Evolutionary conservation across 1,140 invertebrate species (phyloP).

Genomic region (Telenomus remus): DNA sequence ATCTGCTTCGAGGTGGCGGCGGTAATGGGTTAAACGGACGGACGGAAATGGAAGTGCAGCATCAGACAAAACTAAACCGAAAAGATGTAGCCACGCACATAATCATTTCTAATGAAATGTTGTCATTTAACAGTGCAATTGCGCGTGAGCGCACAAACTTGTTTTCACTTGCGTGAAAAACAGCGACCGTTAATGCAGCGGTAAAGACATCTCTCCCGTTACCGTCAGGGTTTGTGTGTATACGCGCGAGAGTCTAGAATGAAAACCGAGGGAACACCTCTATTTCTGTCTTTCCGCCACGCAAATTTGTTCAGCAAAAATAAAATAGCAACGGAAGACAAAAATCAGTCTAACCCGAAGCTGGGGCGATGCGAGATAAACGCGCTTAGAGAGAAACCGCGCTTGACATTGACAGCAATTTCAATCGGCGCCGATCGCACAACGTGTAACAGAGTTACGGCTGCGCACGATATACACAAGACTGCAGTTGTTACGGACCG

Average conservation of each 20-base stretch:
- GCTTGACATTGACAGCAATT: slow-evolving; percentile 46
- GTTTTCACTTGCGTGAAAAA: slow-evolving; percentile 76
- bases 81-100: slow-evolving; percentile 47
- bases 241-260: slow-evolving; percentile 43
- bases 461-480: neutral
- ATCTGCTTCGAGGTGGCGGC: too few relatives aligned
- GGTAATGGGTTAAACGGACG: too few relatives aligned
- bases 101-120: slow-evolving; percentile 74
- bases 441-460: neutral
- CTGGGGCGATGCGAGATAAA: too few relatives aligned
- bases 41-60: slow-evolving; percentile 15
- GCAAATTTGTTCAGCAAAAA: slow-evolving; percentile 43
- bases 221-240: slow-evolving; percentile 62
- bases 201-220: slow-evolving; percentile 76
- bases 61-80: slow-evolving; percentile 20
- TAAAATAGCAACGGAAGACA: too few relatives aligned
- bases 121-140: slow-evolving; percentile 71
- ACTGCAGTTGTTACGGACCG: slow-evolving; percentile 25
- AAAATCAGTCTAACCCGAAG: too few relatives aligned
- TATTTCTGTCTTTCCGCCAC: slow-evolving; percentile 36
- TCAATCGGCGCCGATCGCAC: slow-evolving; percentile 12
- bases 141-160: slow-evolving; percentile 70
- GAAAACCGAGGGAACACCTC: slow-evolving; percentile 47
- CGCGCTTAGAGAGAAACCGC: slow-evolving; percentile 24
- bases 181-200: slow-evolving; percentile 76